Conservation (phyloP, 2,113 vertebrate genomes). For the Scopus umbretta region DNA sequence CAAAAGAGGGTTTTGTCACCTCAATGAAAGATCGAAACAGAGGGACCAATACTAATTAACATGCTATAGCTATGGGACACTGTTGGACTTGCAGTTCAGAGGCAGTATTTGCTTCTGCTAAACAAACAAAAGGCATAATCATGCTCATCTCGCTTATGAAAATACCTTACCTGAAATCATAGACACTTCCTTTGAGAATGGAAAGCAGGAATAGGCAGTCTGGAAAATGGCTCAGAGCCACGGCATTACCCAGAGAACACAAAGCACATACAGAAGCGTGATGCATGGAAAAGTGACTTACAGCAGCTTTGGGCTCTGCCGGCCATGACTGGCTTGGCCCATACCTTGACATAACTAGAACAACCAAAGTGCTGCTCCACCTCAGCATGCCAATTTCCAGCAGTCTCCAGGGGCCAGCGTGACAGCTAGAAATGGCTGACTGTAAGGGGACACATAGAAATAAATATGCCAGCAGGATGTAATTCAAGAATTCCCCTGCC, state of each 20-base stretch:
- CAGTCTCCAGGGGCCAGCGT: background rate
- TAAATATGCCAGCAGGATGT: background rate
- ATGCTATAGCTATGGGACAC: background rate
- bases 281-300: background rate
- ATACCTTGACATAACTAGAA: background rate
- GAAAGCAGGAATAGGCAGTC: background rate
- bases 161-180: background rate
- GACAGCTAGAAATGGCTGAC: background rate
- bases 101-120: background rate
- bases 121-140: background rate
- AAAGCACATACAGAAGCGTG: background rate
- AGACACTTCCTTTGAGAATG: background rate
- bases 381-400: background rate
- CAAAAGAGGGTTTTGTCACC: background rate
- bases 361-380: background rate
- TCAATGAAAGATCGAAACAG: background rate
- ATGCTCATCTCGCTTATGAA: background rate
- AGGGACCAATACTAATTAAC: background rate
- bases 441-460: background rate
- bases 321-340: background rate
- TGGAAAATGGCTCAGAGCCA: background rate
- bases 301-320: background rate
- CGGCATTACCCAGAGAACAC: background rate
- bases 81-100: background rate
- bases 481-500: constrained; percentile 5